Base-by-base conservation (phyloP, 2,797 vertebrate species). In the Eulemur albifrons region DNA sequence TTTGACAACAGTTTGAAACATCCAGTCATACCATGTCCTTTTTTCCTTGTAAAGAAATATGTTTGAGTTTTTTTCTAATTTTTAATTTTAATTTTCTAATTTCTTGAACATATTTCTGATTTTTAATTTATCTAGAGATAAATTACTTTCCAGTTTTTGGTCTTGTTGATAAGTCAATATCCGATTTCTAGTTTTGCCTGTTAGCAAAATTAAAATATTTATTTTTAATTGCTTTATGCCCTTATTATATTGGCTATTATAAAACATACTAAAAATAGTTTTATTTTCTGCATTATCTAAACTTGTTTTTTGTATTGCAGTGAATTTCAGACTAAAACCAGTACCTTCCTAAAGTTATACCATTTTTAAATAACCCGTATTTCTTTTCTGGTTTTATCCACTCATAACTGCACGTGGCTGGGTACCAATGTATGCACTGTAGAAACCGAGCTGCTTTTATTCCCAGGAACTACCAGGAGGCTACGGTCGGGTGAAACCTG, bases 401-500 rank as follows among this genome's bases (percentile, higher is more conserved):
- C 57, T 54, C 7, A 0, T 57, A 7, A 43, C 17, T 27, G 23
- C 14, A 4, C 2, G 3, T 14, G 14, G 54, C 27, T 10, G 0
- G 8, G 0, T 65, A 61, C 54, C 30, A 9, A 7, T 2, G 1
- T 35, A 4, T 25, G 3, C 73, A 50, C 45, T 35, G 17, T 30
- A 17, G 35, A 90, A 70, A 83, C 40, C 3, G 10, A 61, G 23
- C 93, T 54, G 1, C 52, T 94, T 77, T 95, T 79, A 11, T 95
- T 94, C 23, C 1, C 94, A 99, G 99, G 99, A 99, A 97, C 98
- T 99, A 80, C 99, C 99, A 0, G 99, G 99, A 13, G 99, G 99
- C 43, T 99, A 99, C 0, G 99, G 99, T 90, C 98, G 99, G 54
- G 98, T 99, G 97, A 99, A 99, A 97, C 99, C 99, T 1, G 99